phyloP scores from a whole-genome alignment of 1,140 invertebrate species.

The Bombyx mori region ASM3026992v2 NC_085128.1:10001501-10002000 shows the following conservation, averaged over 20 bases:
- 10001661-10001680: slow-evolving; percentile 38
- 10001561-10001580: slow-evolving; percentile 36
- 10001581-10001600: slow-evolving; percentile 38
- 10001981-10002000: slow-evolving; percentile 27
- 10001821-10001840: slow-evolving; percentile 20
- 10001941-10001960: slow-evolving; percentile 21
- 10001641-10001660: slow-evolving; percentile 20
- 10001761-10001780: slow-evolving; percentile 55
- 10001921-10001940: slow-evolving; percentile 23
- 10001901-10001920: slow-evolving; percentile 10
- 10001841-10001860: slow-evolving; percentile 6
- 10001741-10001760: slow-evolving; percentile 38
- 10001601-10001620: slow-evolving; percentile 43
- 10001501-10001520: neutral
- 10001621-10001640: slow-evolving; percentile 23
- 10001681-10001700: slow-evolving; percentile 36
- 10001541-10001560: slow-evolving; percentile 23
- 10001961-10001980: slow-evolving; percentile 19
- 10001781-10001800: slow-evolving; percentile 29
- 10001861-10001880: slow-evolving; percentile 1
- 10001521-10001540: no score
- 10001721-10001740: slow-evolving; percentile 50
- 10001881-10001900: slow-evolving; percentile 3
- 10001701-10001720: slow-evolving; percentile 30
- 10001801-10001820: slow-evolving; percentile 23